These are phyloP conservation scores for Xestia c-nigrum DNA, from an alignment of 2,888 invertebrate species.

Conservation along the genomic window DNA sequence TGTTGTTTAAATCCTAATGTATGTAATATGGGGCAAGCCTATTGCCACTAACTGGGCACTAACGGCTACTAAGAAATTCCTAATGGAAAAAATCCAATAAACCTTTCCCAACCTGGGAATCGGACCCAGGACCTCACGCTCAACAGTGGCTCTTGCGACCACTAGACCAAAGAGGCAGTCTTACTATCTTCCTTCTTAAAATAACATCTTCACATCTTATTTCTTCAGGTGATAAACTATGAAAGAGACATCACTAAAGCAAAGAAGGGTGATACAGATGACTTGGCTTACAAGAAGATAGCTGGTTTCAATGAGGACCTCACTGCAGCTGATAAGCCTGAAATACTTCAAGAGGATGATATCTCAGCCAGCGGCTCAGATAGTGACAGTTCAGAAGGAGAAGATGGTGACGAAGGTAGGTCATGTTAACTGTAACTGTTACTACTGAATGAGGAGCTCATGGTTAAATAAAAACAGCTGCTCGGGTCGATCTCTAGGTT, in stretches of 20 bases:
- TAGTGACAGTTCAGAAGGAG: slow-evolving; percentile 75
- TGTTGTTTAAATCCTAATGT: too few relatives aligned
- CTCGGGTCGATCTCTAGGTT: too few relatives aligned
- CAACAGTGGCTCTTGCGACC: too few relatives aligned
- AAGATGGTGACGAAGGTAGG: slow-evolving; percentile 64
- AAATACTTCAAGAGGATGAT: slow-evolving; percentile 89
- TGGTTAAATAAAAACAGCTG: too few relatives aligned
- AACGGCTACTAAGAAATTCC: too few relatives aligned
- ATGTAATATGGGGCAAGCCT: too few relatives aligned
- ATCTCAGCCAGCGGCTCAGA: slow-evolving; percentile 79
- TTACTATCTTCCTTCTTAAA: not conserved
- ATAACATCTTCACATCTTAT: not conserved
- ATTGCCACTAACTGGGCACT: too few relatives aligned
- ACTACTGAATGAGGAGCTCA: too few relatives aligned
- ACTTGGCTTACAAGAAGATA: slow-evolving; percentile 96
- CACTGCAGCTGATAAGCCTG: slow-evolving; percentile 92
- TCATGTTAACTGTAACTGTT: not conserved
- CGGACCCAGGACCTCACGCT: too few relatives aligned
- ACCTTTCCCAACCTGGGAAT: too few relatives aligned
- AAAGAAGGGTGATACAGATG: slow-evolving; percentile 93
- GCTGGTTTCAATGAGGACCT: slow-evolving; percentile 95
- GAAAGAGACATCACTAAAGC: slow-evolving; percentile 96
- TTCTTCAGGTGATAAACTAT: slow-evolving; percentile 93
- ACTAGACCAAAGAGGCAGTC: too few relatives aligned
- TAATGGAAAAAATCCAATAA: too few relatives aligned